Base-by-base conservation (phyloP, 2,888 invertebrate species). In the Parelbella ahira region DNA sequence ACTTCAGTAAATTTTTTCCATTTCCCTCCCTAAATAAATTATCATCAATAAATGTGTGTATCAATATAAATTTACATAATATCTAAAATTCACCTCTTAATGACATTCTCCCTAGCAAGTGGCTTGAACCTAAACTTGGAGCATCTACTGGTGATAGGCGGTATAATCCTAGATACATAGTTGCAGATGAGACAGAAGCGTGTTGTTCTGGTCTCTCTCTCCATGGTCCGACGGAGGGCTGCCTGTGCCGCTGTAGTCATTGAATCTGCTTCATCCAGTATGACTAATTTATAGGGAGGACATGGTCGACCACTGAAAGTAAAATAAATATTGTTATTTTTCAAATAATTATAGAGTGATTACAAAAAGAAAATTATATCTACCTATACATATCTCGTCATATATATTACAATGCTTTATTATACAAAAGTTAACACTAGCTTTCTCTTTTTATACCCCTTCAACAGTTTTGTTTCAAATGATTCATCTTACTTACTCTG, bases 141-240 rank as follows among this genome's bases (percentile, higher is more conserved):
- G 77, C 99, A 99, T 62, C 99, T 91, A 1, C 99, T 99, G 0
- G 98, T 98, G 27, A 99, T 91, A 0, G 99, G 99, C 49, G 97
- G 97, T 61, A 99, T 99, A 47, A 99, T 99, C 37, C 97, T 90
- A 0, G 97, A 98, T 0, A 99, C 95, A 73, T 99, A 99, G 77
- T 99, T 99, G 81, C 99, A 99, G 56, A 99, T 95, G 11, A 99
- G 90, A 75, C 99, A 99, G 80, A 99, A 99, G 28, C 99, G 89
- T 0, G 99, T 99, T 1, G 96, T 95, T 54, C 94, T 93, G 0
- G 97, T 95, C 75, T 99, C 95, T 59, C 94, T 94, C 72, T 99
- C 99, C 96, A 99, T 99, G 1, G 98, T 99, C 47, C 99, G 91
- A 48, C 99, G 91, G 9, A 99, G 83, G 0, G 99, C 99, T 4